Base-by-base conservation (phyloP, 1,140 invertebrate species). In the Dolichoris vasculosae region DNA sequence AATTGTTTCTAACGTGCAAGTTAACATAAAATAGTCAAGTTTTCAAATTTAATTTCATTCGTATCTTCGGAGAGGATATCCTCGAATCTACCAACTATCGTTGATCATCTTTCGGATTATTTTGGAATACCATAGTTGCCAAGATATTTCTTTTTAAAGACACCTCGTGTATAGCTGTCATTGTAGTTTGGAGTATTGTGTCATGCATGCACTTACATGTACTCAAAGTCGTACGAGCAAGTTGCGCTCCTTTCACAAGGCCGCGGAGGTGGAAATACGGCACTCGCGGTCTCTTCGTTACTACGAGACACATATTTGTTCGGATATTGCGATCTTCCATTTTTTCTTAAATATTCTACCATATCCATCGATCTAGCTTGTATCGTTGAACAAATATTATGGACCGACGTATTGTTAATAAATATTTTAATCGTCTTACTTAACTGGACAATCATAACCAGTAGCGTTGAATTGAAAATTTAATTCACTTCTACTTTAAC, bases 111-210 rank as follows among this genome's bases (percentile, higher is more conserved):
- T 73, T 43, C 38, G 38, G 20, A 73, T 73, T 73, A 38, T 73
- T 73, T 7, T 43, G 17, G 13, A 73, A 73, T 26, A 43, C 3
- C 15, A 43, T 73, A 43, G 69, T 32, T n/a, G 6, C 2, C 38
- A 73, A n/a, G 38, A 73, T 40, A 71, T 40, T 71, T 71, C 59
- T 63, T 67, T 71, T 40, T 30, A 40, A 71, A 71, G 35, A 71
- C n/a, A 40, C 35, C 13, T 17, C 26, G 67, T 26, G 11, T 40
- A 26, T n/a, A 43, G 15, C 30, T 73, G 69, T 43, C 40, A 73
- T 40, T 32, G n/a, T 9, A 17, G 17, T 23, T 4, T 43, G 17
- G 8, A 43, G 23, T 43, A 43, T 73, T 73, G 38, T 73, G 69
- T 43, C 69, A 43, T 9, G 13, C 38, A 35, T 20, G 6, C 7